phyloP scores from a whole-genome alignment of 2,888 invertebrate species.

The Petrolisthes cinctipes region DNA sequence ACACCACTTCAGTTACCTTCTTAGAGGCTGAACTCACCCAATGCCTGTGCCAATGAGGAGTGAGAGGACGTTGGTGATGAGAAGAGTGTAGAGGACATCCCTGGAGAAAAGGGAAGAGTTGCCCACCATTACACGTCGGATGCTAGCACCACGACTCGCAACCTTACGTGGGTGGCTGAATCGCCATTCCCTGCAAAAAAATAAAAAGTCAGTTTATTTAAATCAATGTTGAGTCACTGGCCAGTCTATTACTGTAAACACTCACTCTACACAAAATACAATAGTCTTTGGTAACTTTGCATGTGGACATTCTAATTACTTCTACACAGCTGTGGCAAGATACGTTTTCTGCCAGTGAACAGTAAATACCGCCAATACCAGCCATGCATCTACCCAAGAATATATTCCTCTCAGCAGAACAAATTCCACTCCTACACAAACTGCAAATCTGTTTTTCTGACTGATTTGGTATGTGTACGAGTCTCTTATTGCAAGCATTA shows the following conservation, averaged over 20 bases:
- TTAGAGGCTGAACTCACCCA: slow-evolving; percentile 76
- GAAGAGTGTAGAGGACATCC: slow-evolving; percentile 89
- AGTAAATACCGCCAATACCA: no score
- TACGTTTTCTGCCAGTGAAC: no score
- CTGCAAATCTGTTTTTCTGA: no score
- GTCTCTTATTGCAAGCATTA: no score
- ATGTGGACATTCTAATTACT: no score
- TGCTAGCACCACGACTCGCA: slow-evolving; percentile 75
- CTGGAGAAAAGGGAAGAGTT: slow-evolving; percentile 87
- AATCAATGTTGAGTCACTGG: background rate
- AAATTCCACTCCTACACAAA: no score
- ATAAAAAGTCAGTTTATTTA: background rate
- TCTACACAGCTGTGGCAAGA: no score
- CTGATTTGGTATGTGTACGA: no score
- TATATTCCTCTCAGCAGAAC: no score
- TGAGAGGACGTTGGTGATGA: slow-evolving; percentile 91
- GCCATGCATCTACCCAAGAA: no score
- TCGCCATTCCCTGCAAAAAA: slow-evolving; percentile 81
- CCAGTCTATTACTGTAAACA: background rate
- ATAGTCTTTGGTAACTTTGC: no score
- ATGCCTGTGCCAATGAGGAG: slow-evolving; percentile 91
- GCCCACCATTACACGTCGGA: slow-evolving; percentile 81
- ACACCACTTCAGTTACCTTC: no score
- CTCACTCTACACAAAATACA: background rate
- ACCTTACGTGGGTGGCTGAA: slow-evolving; percentile 79